Percentiles rank a stretch among this genome's conserved stretches.
These are phyloP conservation scores for Drosophila equinoxialis DNA, from an alignment of 1,140 invertebrate species.

Conservation along the genomic window DNA sequence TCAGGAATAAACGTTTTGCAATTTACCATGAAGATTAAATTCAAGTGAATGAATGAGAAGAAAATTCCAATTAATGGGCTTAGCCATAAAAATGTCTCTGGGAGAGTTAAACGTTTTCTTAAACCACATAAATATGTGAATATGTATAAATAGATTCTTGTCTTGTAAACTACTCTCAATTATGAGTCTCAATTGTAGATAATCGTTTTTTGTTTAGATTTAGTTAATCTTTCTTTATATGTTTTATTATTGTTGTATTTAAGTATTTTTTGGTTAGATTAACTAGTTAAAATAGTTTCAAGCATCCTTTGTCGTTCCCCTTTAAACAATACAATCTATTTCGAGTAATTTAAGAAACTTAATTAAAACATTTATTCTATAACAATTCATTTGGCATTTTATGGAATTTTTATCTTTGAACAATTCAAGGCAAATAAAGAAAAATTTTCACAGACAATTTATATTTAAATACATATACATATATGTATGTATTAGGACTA, in stretches of 20 bases:
- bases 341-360: neutral
- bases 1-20: neutral
- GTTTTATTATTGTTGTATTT: no score
- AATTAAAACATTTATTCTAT: neutral
- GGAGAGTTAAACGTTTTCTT: no score
- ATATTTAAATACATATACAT: neutral
- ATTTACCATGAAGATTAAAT: neutral
- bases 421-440: neutral
- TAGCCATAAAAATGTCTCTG: neutral
- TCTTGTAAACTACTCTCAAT: no score
- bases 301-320: no score
- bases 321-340: no score
- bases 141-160: no score
- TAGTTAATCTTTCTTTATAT: no score
- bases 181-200: neutral
- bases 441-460: neutral
- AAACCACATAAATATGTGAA: no score
- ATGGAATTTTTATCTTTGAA: neutral
- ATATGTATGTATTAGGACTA: neutral
- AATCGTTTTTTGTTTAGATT: neutral
- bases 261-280: no score
- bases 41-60: neutral
- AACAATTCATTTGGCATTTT: neutral
- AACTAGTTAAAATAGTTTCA: no score
- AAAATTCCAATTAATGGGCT: neutral